Conservation (phyloP, 2,113 vertebrate species). For the Periophthalmus modestus region DNA sequence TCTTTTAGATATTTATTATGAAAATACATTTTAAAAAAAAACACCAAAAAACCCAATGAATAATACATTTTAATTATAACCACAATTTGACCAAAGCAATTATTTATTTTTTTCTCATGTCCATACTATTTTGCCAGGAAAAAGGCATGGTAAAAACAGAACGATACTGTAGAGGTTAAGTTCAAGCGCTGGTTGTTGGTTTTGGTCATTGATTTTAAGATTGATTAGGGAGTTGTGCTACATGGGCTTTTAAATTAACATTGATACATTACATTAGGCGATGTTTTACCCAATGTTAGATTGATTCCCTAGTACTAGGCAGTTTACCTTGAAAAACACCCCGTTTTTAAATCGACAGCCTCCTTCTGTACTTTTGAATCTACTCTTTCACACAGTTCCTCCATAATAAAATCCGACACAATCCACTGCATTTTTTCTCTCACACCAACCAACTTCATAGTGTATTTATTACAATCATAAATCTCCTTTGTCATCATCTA, state of each 20-base stretch:
- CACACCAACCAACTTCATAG: constrained; percentile 7
- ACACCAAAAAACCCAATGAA: no score
- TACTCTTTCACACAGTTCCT: constrained; percentile 51
- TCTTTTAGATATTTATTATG: no score
- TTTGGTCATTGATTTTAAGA: constrained; percentile 3
- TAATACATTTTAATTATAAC: no score
- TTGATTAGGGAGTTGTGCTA: constrained; percentile 28
- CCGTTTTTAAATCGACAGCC: constrained; percentile 16
- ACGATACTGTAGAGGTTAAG: not conserved
- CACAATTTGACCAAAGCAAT: no score
- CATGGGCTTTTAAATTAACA: constrained; percentile 56
- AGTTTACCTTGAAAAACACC: constrained; percentile 21
- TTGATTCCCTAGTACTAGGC: constrained; percentile 42
- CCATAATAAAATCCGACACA: not conserved
- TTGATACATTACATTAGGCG: constrained; percentile 51
- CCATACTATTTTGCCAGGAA: no score
- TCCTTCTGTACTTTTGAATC: not conserved
- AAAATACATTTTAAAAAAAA: no score
- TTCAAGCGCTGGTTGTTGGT: not conserved
- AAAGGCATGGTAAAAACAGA: not conserved
- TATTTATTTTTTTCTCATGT: not conserved
- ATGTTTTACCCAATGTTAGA: constrained; percentile 39
- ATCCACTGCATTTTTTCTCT: constrained; percentile 20
- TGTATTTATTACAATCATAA: not conserved
- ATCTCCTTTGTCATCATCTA: not conserved